Conservation (phyloP, 2,113 vertebrate genomes). For the Larimichthys polyactis region DNA sequence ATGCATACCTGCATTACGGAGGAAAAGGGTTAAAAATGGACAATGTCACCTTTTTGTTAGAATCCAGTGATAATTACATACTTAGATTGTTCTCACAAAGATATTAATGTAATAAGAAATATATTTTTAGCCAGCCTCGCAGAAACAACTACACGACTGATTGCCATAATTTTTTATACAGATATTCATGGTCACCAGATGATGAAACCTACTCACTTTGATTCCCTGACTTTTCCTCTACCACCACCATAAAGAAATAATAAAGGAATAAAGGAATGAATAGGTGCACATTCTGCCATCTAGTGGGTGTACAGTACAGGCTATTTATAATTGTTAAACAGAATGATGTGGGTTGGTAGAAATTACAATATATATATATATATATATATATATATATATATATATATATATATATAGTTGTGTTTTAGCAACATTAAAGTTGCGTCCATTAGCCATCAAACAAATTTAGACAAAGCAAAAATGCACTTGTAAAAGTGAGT, state of each 20-base stretch:
- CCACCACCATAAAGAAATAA: background rate
- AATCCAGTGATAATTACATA: background rate
- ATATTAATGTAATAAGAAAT: background rate
- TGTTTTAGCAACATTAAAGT: too few species aligned
- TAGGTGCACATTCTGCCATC: too few species aligned
- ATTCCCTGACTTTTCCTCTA: background rate
- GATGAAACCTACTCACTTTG: background rate
- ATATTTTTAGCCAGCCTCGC: background rate
- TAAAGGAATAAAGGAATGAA: too few species aligned
- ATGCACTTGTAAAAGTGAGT: too few species aligned
- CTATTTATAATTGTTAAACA: too few species aligned
- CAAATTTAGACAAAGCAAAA: too few species aligned
- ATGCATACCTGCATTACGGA: background rate
- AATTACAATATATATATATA: too few species aligned
- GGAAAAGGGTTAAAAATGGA: background rate
- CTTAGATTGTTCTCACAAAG: background rate
- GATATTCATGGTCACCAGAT: background rate
- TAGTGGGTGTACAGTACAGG: too few species aligned
- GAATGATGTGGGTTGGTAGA: too few species aligned
- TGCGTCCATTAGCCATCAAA: too few species aligned
- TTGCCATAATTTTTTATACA: background rate
- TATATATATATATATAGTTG: too few species aligned
- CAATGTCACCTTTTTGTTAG: background rate
- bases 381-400: too few species aligned
- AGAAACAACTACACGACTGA: background rate